These are phyloP conservation scores for Rattus rattus DNA, from an alignment of 2,113 vertebrate genomes.

Conservation along the genomic window DNA sequence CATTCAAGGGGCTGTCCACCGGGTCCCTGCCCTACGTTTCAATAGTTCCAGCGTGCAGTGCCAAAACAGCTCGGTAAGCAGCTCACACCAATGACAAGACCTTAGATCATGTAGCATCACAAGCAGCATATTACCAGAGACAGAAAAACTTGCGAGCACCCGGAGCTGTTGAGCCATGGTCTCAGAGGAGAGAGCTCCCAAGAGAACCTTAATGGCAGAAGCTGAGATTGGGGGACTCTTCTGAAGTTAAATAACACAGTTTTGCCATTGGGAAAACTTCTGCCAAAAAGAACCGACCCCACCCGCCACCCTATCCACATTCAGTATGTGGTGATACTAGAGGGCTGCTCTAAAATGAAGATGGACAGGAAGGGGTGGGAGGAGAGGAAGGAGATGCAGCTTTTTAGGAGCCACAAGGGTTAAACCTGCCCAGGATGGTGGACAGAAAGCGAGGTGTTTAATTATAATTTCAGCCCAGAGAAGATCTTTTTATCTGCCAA, in stretches of 20 bases:
- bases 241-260: not conserved
- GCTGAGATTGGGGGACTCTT: not conserved
- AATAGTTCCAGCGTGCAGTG: constrained; percentile 99
- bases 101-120: not conserved
- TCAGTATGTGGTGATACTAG: fast-evolving
- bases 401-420: constrained; percentile 36
- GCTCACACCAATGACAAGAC: fast-evolving
- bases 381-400: fast-evolving
- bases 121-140: not conserved
- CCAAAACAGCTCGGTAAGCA: constrained; percentile 97
- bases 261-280: not conserved
- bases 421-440: constrained; percentile 39
- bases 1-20: constrained; percentile 94
- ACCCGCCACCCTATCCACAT: no score
- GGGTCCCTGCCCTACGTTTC: constrained; percentile 97
- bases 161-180: not conserved
- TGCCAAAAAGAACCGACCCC: not conserved
- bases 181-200: not conserved
- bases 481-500: constrained; percentile 77
- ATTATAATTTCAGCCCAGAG: constrained; percentile 66
- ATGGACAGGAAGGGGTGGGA: not conserved
- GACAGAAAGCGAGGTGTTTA: constrained; percentile 75
- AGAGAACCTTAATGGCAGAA: not conserved
- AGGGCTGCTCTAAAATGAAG: no score
- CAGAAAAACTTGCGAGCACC: not conserved